A percentile compares a stretch with the other conserved stretches of the same genome.
These are phyloP conservation scores for Hydrochoerus hydrochaeris DNA, from an alignment of 2,113 vertebrate species.

Conservation along the genomic window DNA sequence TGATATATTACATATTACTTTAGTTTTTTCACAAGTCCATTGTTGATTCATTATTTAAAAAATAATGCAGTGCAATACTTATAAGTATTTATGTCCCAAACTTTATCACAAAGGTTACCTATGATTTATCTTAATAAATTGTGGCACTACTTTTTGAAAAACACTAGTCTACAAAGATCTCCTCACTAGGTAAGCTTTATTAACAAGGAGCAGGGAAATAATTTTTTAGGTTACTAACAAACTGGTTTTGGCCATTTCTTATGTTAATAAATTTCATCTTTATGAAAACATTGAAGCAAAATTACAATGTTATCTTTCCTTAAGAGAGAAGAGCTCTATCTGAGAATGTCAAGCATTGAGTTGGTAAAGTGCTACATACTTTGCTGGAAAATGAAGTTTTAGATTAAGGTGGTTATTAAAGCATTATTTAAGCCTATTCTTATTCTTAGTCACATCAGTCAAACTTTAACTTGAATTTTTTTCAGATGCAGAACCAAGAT, in stretches of 20 bases:
- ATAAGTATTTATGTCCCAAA: neutral
- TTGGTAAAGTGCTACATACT: neutral
- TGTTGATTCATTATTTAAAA: slow-evolving; percentile 9
- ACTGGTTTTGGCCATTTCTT: neutral
- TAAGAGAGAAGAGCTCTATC: neutral
- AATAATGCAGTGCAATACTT: neutral
- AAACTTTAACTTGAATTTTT: slow-evolving; percentile 5
- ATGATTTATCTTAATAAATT: slow-evolving; percentile 10
- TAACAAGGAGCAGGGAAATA: neutral
- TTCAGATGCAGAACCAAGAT: neutral
- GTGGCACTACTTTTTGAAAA: slow-evolving; percentile 31
- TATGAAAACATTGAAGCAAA: slow-evolving; percentile 21
- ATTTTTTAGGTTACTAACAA: neutral
- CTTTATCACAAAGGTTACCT: neutral
- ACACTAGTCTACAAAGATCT: neutral
- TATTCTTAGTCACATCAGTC: slow-evolving; percentile 13
- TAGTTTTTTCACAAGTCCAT: neutral
- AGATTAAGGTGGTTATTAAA: slow-evolving; percentile 12
- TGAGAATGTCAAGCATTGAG: neutral
- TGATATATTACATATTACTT: neutral
- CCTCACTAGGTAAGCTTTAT: neutral
- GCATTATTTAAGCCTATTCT: neutral
- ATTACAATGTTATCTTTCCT: neutral
- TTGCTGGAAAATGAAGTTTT: neutral
- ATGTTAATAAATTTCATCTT: neutral